These are phyloP conservation scores for Zele albiditarsus DNA, from an alignment of 2,888 invertebrate species.

Conservation along the genomic window DNA sequence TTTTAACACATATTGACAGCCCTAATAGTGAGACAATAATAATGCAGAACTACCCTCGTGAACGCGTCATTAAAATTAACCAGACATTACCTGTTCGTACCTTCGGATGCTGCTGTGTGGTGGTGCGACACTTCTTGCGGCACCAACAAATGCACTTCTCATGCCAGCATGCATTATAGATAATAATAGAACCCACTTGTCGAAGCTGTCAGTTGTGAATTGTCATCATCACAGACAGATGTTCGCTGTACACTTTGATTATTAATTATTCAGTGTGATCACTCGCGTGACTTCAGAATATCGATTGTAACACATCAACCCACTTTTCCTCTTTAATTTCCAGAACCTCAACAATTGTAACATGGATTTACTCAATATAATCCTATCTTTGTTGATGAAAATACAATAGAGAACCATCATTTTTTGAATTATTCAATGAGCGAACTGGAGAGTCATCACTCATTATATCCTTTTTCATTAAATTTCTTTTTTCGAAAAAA, in stretches of 20 bases:
- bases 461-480: not conserved
- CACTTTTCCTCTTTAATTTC: constrained; percentile 20
- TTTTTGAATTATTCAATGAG: not conserved
- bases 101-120: constrained; percentile 52
- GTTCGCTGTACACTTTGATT: not conserved
- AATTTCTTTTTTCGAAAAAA: not conserved
- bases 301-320: constrained; percentile 9
- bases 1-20: not conserved
- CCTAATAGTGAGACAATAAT: not conserved
- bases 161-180: constrained; percentile 65
- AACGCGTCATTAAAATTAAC: constrained; percentile 29
- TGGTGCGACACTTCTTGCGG: constrained; percentile 52
- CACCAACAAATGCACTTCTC: constrained; percentile 64
- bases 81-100: constrained; percentile 49
- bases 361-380: constrained; percentile 8
- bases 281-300: constrained; percentile 17
- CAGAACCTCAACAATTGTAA: constrained; percentile 9
- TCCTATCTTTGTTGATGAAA: not conserved
- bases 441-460: not conserved
- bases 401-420: not conserved
- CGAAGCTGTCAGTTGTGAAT: constrained; percentile 12
- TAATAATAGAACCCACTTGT: constrained; percentile 35
- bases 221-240: constrained; percentile 24
- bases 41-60: not conserved
- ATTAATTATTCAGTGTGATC: constrained; percentile 38